phyloP scores from a whole-genome alignment of 2,888 invertebrate species.

The Brachynemurus nebulosus region DNA sequence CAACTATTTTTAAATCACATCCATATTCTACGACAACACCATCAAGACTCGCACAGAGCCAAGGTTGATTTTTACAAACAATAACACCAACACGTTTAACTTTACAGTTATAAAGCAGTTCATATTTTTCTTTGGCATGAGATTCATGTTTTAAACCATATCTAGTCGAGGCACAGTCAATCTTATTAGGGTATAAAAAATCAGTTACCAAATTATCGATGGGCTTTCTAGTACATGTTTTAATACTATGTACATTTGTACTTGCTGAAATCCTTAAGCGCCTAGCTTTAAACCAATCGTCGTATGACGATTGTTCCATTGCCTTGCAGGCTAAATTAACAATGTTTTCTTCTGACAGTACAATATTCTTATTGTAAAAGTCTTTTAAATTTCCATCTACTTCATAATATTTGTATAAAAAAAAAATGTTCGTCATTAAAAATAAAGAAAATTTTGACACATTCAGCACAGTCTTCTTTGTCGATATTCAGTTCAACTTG shows the following conservation, averaged over 20 bases:
- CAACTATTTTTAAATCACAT: too few species aligned
- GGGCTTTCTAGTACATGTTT: not conserved
- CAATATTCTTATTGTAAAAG: not conserved
- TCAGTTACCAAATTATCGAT: constrained; percentile 12
- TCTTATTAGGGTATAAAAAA: constrained; percentile 13
- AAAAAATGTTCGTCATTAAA: not conserved
- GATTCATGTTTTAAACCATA: not conserved
- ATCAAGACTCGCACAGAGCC: too few species aligned
- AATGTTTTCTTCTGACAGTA: not conserved
- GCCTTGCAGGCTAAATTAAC: too few species aligned
- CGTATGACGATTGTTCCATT: not conserved
- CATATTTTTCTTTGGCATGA: not conserved
- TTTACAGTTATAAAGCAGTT: not conserved
- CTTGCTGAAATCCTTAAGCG: not conserved
- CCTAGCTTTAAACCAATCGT: not conserved
- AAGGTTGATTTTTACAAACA: too few species aligned
- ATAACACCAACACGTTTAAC: not conserved
- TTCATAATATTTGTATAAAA: not conserved
- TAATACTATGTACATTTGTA: not conserved
- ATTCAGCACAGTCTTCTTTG: constrained; percentile 6
- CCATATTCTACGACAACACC: too few species aligned
- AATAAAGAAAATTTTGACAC: too few species aligned
- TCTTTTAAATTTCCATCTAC: not conserved
- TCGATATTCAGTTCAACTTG: constrained; percentile 5
- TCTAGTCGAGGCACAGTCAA: constrained; percentile 10